Base-by-base conservation (phyloP, 2,113 vertebrate genomes). In the Leptobrachium leishanense region DNA sequence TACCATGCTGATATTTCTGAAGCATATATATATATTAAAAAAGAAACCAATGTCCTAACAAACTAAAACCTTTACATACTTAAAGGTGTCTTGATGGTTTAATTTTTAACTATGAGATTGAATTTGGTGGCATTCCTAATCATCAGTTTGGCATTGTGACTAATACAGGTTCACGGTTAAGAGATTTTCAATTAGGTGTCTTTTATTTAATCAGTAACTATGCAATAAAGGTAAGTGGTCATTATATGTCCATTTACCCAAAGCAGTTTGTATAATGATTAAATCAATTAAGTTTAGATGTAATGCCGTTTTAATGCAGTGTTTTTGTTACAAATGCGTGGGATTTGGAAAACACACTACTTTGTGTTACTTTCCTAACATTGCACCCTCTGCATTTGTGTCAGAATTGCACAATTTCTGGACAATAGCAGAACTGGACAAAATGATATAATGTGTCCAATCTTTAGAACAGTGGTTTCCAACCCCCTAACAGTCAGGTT, bases 131-230 rank as follows among this genome's bases (percentile, higher is more conserved):
- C 55, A 59, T 50, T 4, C 9, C 13, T 59, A 59, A 15, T 12
- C 13, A 11, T 13, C 9, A 1, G 55, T 59, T 59, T 12, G 11
- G 55, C 55, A 12, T 59, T 12, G 13, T 59, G 55, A 59, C 55
- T 13, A 3, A 55, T 44, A 55, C 5, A 72, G 31, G 57, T 71
- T 77, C 75, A 71, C 55, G 76, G 67, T 79, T 79, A 72, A 65
- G 57, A 43, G 77, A n/a, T 54, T 80, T 80, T 74, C 50, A 80
- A 40, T 59, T 66, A 68, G 41, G 68, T 59, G 46, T 68, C 31
- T 43, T 12, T 15, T 46, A 74, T 74, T 68, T 5, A 81, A 81
- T 81, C 53, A 81, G 54, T 81, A 81, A 81, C 78, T 68, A 39
- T 12, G 6, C 53, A 62, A 59, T 72, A 66, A 12, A 54, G 9